Evolutionary conservation across 2,888 invertebrate genomes (phyloP), one percentile per base, ranked within the genome.

Genomic region (Piscicola geometra): DNA sequence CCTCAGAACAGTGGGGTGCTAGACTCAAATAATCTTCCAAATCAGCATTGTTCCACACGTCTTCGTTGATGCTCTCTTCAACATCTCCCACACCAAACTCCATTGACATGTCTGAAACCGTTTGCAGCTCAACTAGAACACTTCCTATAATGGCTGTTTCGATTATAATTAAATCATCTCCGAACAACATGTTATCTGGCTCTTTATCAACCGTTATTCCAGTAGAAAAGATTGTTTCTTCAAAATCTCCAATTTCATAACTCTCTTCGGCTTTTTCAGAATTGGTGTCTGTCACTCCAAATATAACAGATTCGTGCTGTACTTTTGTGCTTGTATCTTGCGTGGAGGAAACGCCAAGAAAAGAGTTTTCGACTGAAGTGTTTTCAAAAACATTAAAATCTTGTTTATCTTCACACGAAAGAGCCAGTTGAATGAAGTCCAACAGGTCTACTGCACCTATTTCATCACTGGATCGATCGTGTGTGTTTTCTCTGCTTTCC

Each of bases 401-500:
- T 25, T 56, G 3, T 5, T 18, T 3, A 5, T 21, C 25, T 15
- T 21, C 5, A 21, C 25, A 56, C 25, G 9, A 9, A 56, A n/a
- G n/a, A 56, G 60, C 60, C 25, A 56, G 25, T 5, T 25, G 60
- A 3, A 21, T 15, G 21, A 25, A 18, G 21, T 56, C 60, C 3
- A 56, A n/a, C 3, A 3, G 15, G 5, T 56, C n/a, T 21, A 56
- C 25, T 25, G 21, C 5, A 18, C 25, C n/a, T 21, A 3, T n/a
- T 56, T 56, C 60, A 5, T 18, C 60, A n/a, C n/a, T n/a, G n/a
- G n/a, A n/a, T n/a, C n/a, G n/a, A n/a, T n/a, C n/a, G 25, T 56
- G 60, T 56, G 25, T 56, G 60, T 56, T 56, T 5, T 56, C 60
- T 56, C 25, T 56, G 60, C 60, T 56, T 21, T 56, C 12, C n/a